Percentiles rank a stretch among this genome's conserved stretches.
These are phyloP conservation scores for Gambelia wislizenii DNA, from an alignment of 2,797 vertebrate species.

Conservation along the genomic window DNA sequence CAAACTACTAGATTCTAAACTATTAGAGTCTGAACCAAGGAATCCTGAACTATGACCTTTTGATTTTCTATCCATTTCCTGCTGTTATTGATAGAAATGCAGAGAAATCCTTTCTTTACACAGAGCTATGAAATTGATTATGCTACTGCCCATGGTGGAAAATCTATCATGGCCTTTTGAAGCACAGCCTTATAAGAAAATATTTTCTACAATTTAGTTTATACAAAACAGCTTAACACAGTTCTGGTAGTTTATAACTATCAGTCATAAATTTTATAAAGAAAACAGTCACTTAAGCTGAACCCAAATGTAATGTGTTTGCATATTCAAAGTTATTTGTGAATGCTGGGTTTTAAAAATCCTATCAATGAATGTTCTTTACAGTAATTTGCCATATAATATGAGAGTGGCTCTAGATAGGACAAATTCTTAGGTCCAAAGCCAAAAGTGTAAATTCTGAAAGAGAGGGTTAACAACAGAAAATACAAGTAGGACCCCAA, in stretches of 20 bases:
- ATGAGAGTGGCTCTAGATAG: background rate
- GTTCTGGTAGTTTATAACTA: background rate
- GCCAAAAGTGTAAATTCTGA: background rate
- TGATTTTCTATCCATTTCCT: conserved; percentile 26
- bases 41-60: conserved; percentile 35
- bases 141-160: background rate
- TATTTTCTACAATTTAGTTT: background rate
- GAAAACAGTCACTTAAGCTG: background rate
- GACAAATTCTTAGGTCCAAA: background rate
- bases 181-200: background rate
- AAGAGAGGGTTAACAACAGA: background rate
- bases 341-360: background rate
- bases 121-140: conserved; percentile 39
- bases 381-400: no score
- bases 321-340: background rate
- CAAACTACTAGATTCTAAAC: conserved; percentile 24
- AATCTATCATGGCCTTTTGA: conserved; percentile 29
- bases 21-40: conserved; percentile 31
- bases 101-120: conserved; percentile 8
- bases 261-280: background rate
- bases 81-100: conserved; percentile 38
- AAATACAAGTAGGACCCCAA: no score
- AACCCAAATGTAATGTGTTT: background rate
- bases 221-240: background rate
- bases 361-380: background rate